phyloP scores from a whole-genome alignment of 2,888 invertebrate genomes.

The Ormia ochracea region DNA sequence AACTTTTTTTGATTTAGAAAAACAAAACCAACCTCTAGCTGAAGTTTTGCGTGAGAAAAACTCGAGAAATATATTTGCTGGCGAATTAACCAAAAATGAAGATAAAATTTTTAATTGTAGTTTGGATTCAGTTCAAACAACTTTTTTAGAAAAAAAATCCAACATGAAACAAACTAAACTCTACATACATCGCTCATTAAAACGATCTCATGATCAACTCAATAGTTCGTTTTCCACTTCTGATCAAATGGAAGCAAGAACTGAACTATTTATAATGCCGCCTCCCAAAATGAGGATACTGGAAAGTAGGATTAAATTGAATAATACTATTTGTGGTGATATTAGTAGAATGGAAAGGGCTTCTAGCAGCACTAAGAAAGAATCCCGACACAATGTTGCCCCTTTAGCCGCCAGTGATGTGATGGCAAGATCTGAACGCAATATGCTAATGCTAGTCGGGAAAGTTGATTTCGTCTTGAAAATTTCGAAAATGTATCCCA shows the following conservation, averaged over 20 bases:
- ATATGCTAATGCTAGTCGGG: constrained; percentile 68
- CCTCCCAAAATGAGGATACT: constrained; percentile 52
- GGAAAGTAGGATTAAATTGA: constrained; percentile 44
- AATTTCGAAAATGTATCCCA: constrained; percentile 67
- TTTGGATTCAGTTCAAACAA: constrained; percentile 66
- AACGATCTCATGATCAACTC: constrained; percentile 35
- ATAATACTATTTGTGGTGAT: constrained; percentile 35
- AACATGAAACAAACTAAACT: constrained; percentile 69
- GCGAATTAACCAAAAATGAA: constrained; percentile 47
- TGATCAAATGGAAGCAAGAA: constrained; percentile 61
- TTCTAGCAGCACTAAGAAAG: not conserved
- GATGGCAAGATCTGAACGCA: constrained; percentile 64
- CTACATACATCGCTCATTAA: constrained; percentile 59
- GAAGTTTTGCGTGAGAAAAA: constrained; percentile 53
- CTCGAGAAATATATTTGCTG: constrained; percentile 57
- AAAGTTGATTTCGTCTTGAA: constrained; percentile 70
- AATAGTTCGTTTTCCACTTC: constrained; percentile 44
- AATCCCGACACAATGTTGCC: not conserved
- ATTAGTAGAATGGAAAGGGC: constrained; percentile 3
- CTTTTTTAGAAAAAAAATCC: constrained; percentile 62
- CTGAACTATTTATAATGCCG: constrained; percentile 62
- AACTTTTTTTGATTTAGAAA: not conserved
- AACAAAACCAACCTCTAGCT: constrained; percentile 40
- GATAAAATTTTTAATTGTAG: constrained; percentile 61
- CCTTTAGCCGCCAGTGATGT: not conserved